Base-by-base conservation (phyloP, 1,140 invertebrate genomes). In the Caerostris extrusa region DNA sequence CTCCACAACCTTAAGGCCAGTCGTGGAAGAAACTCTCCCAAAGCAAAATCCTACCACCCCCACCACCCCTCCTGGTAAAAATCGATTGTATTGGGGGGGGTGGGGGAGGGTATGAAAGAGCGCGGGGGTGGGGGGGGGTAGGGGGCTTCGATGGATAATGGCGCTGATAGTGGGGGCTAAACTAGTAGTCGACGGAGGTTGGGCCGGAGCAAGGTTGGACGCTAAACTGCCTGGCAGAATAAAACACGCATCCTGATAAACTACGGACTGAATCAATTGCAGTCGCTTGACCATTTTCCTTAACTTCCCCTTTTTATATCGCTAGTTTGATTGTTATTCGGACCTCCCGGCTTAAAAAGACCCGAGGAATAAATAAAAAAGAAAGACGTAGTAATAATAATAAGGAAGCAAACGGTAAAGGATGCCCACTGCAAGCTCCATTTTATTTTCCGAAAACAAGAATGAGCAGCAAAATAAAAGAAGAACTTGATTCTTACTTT, bases 131-230 rank as follows among this genome's bases (percentile, higher is more conserved):
- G 61, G 53, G 56, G 10, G 60, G n/a, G 60, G 34, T 34, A 85
- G 85, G 61, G 64, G 64, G 5, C 10, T 57, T 64, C 83, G 67
- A 93, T 93, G 92, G 92, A 93, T 88, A 93, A 93, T 93, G 92
- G 85, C 69, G 92, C 67, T 88, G 92, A 89, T 88, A 93, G 92
- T 93, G 92, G 82, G 86, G 92, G 92, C 85, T 93, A 93, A 88
- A 93, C 92, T 93, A 93, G 92, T 93, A 93, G 92, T 83, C n/a
- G 90, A 91, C 81, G 77, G 87, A 90, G 87, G 71, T 64, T 58
- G 34, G 69, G 60, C 10, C n/a, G 89, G 56, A 71, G 87, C 50
- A 56, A 64, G 82, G 60, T 55, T 57, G 86, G 86, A 93, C 89
- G 92, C 86, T 93, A 93, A 93, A 93, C 92, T 91, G 90, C 71